Base-by-base conservation (phyloP, 1,140 invertebrate species). In the Mylabris phalerata region DNA sequence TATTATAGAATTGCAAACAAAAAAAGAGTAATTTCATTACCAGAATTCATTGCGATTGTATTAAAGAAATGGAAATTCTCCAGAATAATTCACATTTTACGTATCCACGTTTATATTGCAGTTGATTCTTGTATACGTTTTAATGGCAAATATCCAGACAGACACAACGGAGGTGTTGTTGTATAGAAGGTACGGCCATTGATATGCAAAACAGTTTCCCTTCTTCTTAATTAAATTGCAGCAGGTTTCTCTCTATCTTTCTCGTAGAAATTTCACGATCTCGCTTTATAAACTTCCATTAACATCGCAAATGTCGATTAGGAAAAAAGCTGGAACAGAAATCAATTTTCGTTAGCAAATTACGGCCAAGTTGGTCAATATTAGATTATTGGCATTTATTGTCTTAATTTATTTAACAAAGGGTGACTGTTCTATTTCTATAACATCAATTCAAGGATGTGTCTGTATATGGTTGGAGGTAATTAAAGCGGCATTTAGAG, bases 201-300 rank as follows among this genome's bases (percentile, higher is more conserved):
- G 47, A 50, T 48, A 60, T 60, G 59, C 59, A 60, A 60, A 60
- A 52, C 49, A 56, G 52, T 54, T 60, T 56, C 52, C 51, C 52
- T 32, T 60, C 50, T 47, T 60, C 59, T 60, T 60, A 60, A 60
- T 60, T 60, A 60, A 60, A 60, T 60, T 55, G 48, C 25, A 57
- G 44, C 27, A 55, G 44, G 42, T 54, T 54, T 7, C 13, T 13
- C 0, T 13, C 51, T 25, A 25, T 42, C 51, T 47, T 25, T 41
- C 39, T 51, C 52, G 32, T 3, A 7, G 19, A 19, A 19, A 19
- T 19, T 13, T 19, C 19, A 19, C 19, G 19, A 19, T 19, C 19
- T 19, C 19, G 19, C 19, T 19, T 19, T 19, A 19, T 19, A 19
- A 19, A 19, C 1, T 19, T 19, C 19, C 19, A 19, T 19, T 19